A percentile compares a stretch with the other conserved stretches of the same genome.
These are phyloP conservation scores for Listronotus bonariensis DNA, from an alignment of 1,140 invertebrate genomes.

Conservation along the genomic window DNA sequence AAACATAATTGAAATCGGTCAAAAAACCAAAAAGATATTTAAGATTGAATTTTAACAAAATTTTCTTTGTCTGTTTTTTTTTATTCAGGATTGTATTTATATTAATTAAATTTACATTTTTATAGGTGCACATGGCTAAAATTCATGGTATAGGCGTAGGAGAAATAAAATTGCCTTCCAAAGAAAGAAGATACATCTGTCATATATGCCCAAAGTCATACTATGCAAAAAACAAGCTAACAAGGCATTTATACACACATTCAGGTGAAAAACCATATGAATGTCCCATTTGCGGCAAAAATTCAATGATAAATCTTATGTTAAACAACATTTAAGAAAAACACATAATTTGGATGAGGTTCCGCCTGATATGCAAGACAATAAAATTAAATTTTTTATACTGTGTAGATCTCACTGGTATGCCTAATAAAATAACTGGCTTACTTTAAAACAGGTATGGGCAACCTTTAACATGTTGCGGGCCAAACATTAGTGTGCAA, in stretches of 20 bases:
- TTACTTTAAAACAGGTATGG: too few relatives aligned
- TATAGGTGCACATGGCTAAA: conserved; percentile 35
- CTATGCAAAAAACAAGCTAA: conserved; percentile 63
- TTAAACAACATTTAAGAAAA: conserved; percentile 45
- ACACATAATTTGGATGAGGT: conserved; percentile 35
- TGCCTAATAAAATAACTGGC: too few relatives aligned
- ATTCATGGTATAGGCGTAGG: conserved; percentile 39
- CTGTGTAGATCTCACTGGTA: too few relatives aligned
- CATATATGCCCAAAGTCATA: conserved; percentile 59
- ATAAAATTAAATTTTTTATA: too few relatives aligned
- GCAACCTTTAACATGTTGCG: too few relatives aligned
- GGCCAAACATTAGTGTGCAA: too few relatives aligned
- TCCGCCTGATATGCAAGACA: neutral
- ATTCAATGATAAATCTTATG: conserved; percentile 52
- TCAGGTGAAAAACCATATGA: conserved; percentile 72
- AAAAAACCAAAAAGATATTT: too few relatives aligned
- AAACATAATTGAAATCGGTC: too few relatives aligned
- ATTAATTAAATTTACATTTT: too few relatives aligned
- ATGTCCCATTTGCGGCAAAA: conserved; percentile 66
- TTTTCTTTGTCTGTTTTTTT: too few relatives aligned
- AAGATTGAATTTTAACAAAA: too few relatives aligned
- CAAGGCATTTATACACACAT: conserved; percentile 68
- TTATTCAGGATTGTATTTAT: too few relatives aligned
- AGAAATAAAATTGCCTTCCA: conserved; percentile 40
- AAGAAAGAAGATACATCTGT: conserved; percentile 44